These are phyloP conservation scores for Jaculus jaculus DNA, from an alignment of 2,113 vertebrate genomes.

Conservation along the genomic window DNA sequence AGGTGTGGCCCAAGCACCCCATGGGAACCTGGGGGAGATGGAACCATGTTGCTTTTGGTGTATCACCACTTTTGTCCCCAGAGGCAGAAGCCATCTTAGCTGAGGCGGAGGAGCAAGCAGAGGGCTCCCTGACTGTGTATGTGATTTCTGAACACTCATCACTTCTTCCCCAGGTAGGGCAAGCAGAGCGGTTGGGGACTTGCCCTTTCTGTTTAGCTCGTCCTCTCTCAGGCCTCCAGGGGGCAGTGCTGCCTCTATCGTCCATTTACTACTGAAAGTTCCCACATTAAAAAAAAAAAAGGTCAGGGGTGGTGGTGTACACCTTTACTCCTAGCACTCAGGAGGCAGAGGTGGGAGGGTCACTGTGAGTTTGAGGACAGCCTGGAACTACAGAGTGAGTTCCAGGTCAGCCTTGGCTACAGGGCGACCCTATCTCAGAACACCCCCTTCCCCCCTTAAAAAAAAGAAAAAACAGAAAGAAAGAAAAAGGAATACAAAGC, in stretches of 20 bases:
- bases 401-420: no score
- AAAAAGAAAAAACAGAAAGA: no score
- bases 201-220: background rate
- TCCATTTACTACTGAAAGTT: conserved; percentile 7
- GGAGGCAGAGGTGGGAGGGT: no score
- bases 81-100: conserved; percentile 89
- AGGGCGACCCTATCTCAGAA: no score
- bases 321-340: background rate
- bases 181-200: background rate
- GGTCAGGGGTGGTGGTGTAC: background rate
- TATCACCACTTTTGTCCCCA: conserved; percentile 67
- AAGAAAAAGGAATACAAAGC: background rate
- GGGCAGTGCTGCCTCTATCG: background rate
- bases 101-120: conserved; percentile 82
- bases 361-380: no score
- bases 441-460: no score
- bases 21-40: background rate
- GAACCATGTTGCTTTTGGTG: background rate
- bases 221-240: background rate
- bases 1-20: background rate
- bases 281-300: background rate
- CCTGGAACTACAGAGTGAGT: no score
- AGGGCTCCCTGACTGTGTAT: conserved; percentile 91
- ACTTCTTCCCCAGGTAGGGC: conserved; percentile 90
- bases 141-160: conserved; percentile 89